Evolutionary conservation across 2,797 vertebrate species (phyloP).

Genomic region (Anguilla marmorata): DNA sequence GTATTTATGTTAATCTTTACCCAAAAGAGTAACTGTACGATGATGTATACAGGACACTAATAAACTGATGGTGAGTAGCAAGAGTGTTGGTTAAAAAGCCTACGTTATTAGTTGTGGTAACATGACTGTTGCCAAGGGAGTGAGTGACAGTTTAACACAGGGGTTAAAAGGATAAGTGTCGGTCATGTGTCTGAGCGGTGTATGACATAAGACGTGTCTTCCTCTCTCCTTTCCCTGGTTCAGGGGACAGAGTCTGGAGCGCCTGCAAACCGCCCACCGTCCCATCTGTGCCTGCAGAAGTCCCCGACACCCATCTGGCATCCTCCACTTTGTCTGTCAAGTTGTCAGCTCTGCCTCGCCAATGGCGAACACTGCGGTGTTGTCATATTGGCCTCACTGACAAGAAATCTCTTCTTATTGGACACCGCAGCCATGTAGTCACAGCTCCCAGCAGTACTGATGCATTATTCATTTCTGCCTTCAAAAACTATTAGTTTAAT

Average conservation of each 20-base stretch:
- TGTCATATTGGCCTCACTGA: background rate
- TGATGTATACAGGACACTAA: background rate
- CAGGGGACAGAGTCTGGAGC: conserved; percentile 43
- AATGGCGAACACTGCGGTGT: conserved; percentile 23
- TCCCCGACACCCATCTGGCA: conserved; percentile 68
- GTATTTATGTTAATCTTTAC: background rate
- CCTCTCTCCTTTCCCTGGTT: conserved; percentile 45
- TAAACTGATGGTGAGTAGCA: background rate
- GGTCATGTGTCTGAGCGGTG: background rate
- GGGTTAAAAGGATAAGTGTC: background rate
- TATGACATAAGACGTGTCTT: conserved; percentile 15
- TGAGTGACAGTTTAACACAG: background rate
- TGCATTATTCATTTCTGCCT: background rate
- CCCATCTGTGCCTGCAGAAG: conserved; percentile 65
- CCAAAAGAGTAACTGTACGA: background rate
- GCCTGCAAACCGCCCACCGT: conserved; percentile 66
- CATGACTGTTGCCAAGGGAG: background rate
- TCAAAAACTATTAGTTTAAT: background rate
- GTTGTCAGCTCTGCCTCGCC: conserved; percentile 60
- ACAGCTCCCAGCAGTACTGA: background rate
- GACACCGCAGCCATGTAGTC: background rate
- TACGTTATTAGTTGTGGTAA: background rate
- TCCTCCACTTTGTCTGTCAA: conserved; percentile 68
- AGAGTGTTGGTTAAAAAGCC: background rate
- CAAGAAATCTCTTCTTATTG: background rate